These are phyloP conservation scores for Ivindomyrus marchei DNA, from an alignment of 2,113 vertebrate species.

Conservation along the genomic window DNA sequence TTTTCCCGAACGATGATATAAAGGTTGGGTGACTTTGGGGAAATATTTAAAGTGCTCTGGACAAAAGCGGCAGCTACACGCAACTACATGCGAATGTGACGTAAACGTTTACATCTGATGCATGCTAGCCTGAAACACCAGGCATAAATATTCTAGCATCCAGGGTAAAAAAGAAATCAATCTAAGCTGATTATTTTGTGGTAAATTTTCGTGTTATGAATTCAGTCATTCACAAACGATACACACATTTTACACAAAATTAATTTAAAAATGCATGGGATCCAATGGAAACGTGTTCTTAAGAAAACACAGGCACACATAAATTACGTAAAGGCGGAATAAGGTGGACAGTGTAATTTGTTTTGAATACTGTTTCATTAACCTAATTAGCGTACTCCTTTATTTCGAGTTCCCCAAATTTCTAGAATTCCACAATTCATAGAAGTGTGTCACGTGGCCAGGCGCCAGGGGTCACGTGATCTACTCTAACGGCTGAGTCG, in stretches of 20 bases:
- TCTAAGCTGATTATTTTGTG: neutral
- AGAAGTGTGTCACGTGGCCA: conserved; percentile 5
- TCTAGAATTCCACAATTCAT: conserved; percentile 18
- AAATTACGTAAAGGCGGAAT: neutral
- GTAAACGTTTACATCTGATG: neutral
- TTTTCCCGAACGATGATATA: neutral
- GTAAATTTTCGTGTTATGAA: neutral
- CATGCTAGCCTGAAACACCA: neutral
- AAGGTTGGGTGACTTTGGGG: neutral
- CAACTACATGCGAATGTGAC: neutral
- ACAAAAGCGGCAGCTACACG: neutral
- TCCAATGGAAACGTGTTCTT: neutral
- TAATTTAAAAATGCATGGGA: neutral
- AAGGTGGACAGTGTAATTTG: neutral
- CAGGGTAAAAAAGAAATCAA: neutral
- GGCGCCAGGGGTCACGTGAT: conserved; percentile 4
- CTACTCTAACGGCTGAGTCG: neutral
- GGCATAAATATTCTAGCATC: neutral
- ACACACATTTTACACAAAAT: neutral
- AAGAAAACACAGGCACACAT: neutral
- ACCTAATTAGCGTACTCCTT: neutral
- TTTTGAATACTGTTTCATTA: neutral
- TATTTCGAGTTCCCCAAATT: neutral
- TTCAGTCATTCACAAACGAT: neutral
- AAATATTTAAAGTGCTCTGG: neutral